Evolutionary conservation across 1,140 invertebrate genomes (phyloP).

Genomic region (Solenopsis invicta): DNA sequence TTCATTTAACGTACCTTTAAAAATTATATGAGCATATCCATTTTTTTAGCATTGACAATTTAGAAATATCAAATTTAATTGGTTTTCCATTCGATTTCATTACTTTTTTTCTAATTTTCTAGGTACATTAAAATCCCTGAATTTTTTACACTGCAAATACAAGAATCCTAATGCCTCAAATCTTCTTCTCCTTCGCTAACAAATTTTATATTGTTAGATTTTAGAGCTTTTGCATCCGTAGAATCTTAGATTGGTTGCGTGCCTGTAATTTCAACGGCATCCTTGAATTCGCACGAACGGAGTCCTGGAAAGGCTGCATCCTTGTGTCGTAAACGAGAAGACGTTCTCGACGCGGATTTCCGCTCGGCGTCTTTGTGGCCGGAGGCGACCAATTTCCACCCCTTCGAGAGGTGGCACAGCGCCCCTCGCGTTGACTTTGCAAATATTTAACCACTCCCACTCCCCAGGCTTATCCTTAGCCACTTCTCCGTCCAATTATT

Average conservation of each 20-base stretch:
- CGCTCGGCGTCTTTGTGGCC: conserved; percentile 55
- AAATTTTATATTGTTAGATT: neutral
- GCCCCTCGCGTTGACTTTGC: conserved; percentile 59
- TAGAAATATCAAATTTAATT: neutral
- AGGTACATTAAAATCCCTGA: neutral
- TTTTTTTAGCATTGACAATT: neutral
- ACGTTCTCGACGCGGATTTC: conserved; percentile 50
- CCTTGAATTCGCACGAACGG: conserved; percentile 22
- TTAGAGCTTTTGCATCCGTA: neutral
- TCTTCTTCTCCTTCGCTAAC: neutral
- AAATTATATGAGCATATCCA: neutral
- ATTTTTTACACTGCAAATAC: neutral
- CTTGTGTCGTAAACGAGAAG: conserved; percentile 53
- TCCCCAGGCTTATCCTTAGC: conserved; percentile 27
- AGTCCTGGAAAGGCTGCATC: conserved; percentile 24
- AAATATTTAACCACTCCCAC: conserved; percentile 51
- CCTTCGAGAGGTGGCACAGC: conserved; percentile 9
- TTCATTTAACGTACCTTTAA: neutral
- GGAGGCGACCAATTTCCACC: conserved; percentile 64
- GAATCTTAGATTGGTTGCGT: neutral
- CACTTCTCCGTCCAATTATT: conserved; percentile 62
- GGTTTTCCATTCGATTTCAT: neutral
- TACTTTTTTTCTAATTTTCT: neutral
- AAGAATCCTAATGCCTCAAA: neutral
- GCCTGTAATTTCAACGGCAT: conserved; percentile 34